Evolutionary conservation across 1,140 invertebrate genomes (phyloP).

Genomic region (Cotesia vestalis): DNA sequence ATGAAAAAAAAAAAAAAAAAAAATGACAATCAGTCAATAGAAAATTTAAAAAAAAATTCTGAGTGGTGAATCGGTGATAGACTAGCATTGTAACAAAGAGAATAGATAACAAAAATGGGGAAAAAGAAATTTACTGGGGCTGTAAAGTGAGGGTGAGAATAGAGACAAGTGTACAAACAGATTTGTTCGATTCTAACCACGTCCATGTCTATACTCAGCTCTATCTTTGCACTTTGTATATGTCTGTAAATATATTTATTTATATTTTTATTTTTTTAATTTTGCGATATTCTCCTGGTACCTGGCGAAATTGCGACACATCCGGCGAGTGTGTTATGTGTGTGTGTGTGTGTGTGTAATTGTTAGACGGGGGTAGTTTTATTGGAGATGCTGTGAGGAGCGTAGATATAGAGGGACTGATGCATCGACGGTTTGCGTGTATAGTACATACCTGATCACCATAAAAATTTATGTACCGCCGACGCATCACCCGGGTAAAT

Average conservation of each 20-base stretch:
- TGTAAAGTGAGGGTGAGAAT: slow-evolving; percentile 8
- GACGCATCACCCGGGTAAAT: slow-evolving; percentile 57
- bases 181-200: slow-evolving; percentile 56
- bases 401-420: not conserved
- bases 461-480: slow-evolving; percentile 64
- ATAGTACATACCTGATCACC: slow-evolving; percentile 60
- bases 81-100: slow-evolving; percentile 19
- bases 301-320: slow-evolving; percentile 45
- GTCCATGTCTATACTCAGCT: slow-evolving; percentile 38
- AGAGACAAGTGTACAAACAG: slow-evolving; percentile 25
- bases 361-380: slow-evolving; percentile 18
- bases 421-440: slow-evolving; percentile 51
- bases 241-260: slow-evolving; percentile 8
- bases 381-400: not conserved
- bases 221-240: slow-evolving; percentile 10
- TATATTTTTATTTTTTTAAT: slow-evolving; percentile 19
- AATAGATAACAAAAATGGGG: not conserved
- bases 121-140: slow-evolving; percentile 7
- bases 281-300: slow-evolving; percentile 45
- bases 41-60: not conserved
- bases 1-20: not conserved
- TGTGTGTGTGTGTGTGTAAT: slow-evolving; percentile 17
- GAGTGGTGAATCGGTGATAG: slow-evolving; percentile 12
- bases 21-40: not conserved
- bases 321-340: slow-evolving; percentile 28